Base-by-base conservation (phyloP, 2,888 invertebrate genomes). In the Eupithecia inturbata region DNA sequence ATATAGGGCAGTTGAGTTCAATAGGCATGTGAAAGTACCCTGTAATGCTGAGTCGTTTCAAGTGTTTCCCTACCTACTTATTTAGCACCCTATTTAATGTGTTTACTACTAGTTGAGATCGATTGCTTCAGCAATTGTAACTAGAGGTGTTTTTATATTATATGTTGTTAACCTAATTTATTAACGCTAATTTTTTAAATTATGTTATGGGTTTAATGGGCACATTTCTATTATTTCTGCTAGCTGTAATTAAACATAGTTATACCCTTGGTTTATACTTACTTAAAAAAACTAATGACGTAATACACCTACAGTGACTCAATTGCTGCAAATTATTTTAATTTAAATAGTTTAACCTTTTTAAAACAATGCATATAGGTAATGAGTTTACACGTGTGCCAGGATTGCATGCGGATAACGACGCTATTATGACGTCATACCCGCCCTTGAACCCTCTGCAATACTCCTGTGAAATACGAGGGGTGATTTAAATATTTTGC, bases 391-490 rank as follows among this genome's bases (percentile, higher is more conserved):
- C 74, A 74, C 74, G 67, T 75, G 75, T 67, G 71, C 67, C 71
- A 70, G 67, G 19, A 73, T 73, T 75, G 76, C 75, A 79, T 77
- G 72, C 69, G 68, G 75, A 71, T 74, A 76, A 71, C 62, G 14
- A 67, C 62, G 66, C 62, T 60, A 49, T 70, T 81, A 80, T 86
- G 83, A 87, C 87, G 85, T 87, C 85, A 88, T 72, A 16, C 16
- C 45, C 78, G 88, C 78, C 88, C 87, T 88, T 88, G 88, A 87
- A 88, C 81, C 78, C 80, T 67, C 49, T 83, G 80, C 84, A 84
- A 74, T 78, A 80, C 74, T 77, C 78, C 78, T 77, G 73, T 77
- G 67, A 69, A 72, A 70, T 77, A 78, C 75, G 79, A 73, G 80
- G 33, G 80, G 75, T 78, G 73, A 66, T 68, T 39, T 70, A 36